Percentiles rank a stretch among this genome's conserved stretches.
These are phyloP conservation scores for Catagonus wagneri DNA, from an alignment of 2,113 vertebrate genomes.

Conservation along the genomic window DNA sequence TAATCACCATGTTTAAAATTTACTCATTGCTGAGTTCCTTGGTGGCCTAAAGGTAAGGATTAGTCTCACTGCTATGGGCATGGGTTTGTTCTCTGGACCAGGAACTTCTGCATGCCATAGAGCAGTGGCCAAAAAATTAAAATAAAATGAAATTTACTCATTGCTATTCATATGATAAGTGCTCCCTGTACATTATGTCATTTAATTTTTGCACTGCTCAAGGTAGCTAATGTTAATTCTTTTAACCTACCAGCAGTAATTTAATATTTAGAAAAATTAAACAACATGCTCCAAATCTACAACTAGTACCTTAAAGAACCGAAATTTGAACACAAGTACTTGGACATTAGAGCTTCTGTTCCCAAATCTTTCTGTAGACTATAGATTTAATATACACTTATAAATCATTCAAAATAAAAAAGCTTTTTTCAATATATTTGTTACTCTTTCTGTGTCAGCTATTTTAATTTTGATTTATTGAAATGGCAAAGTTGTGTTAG, in stretches of 20 bases:
- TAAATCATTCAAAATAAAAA: background rate
- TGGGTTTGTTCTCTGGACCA: no score
- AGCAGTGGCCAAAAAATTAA: no score
- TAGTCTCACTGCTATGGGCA: no score
- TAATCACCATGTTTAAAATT: background rate
- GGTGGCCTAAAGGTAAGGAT: no score
- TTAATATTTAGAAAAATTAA: slow-evolving; percentile 14
- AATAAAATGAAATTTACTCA: no score
- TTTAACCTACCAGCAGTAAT: background rate
- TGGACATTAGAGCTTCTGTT: background rate
- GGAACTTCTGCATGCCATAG: no score
- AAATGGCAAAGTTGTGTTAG: background rate
- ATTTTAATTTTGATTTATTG: slow-evolving; percentile 17
- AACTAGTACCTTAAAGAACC: background rate
- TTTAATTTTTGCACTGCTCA: background rate
- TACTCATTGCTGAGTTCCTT: no score
- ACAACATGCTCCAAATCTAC: background rate
- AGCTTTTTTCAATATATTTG: background rate
- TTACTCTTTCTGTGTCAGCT: background rate
- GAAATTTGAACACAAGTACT: background rate
- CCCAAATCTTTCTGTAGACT: background rate
- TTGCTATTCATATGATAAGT: background rate
- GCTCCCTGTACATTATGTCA: background rate
- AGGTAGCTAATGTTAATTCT: background rate
- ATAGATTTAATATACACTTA: background rate